Evolutionary conservation across 2,797 vertebrate genomes (phyloP).

Genomic region (Melanotaenia pygmaea): DNA sequence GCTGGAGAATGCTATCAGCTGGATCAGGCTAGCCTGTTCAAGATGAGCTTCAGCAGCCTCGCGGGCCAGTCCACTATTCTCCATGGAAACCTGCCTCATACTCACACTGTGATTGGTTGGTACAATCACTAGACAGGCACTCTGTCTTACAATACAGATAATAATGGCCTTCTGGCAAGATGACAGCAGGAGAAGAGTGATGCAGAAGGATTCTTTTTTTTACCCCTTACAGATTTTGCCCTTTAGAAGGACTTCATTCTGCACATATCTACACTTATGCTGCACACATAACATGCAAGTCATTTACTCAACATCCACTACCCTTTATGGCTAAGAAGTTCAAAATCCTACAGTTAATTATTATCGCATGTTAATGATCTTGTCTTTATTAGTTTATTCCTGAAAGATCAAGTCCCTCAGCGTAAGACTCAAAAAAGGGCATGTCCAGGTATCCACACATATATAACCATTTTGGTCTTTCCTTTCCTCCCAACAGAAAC

Average conservation of each 20-base stretch:
- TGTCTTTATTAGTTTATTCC: slow-evolving; percentile 1
- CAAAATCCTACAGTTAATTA: slow-evolving; percentile 27
- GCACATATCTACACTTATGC: slow-evolving; percentile 21
- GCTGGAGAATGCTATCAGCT: slow-evolving; percentile 65
- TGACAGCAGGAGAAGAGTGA: slow-evolving; percentile 63
- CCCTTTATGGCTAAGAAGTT: not conserved
- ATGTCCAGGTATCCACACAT: slow-evolving; percentile 11
- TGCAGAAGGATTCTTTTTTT: slow-evolving; percentile 50
- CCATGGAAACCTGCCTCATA: slow-evolving; percentile 77
- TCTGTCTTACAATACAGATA: slow-evolving; percentile 75
- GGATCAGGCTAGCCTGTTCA: slow-evolving; percentile 60
- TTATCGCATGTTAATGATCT: slow-evolving; percentile 5
- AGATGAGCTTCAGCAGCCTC: slow-evolving; percentile 60
- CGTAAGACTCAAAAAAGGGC: slow-evolving; percentile 7
- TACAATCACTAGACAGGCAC: slow-evolving; percentile 71
- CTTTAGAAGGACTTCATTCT: slow-evolving; percentile 56
- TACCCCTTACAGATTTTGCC: slow-evolving; percentile 48
- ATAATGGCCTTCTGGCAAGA: slow-evolving; percentile 67
- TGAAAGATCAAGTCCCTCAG: slow-evolving; percentile 7
- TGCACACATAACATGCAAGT: not conserved
- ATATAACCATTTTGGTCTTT: slow-evolving; percentile 18
- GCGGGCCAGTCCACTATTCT: slow-evolving; percentile 56
- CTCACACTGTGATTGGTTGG: slow-evolving; percentile 70
- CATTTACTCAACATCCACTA: not conserved
- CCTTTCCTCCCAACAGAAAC: slow-evolving; percentile 40